Percentiles rank a stretch among this genome's conserved stretches.
phyloP scores from a whole-genome alignment of 2,797 vertebrate species.

The Arremon brunneinucha region DNA sequence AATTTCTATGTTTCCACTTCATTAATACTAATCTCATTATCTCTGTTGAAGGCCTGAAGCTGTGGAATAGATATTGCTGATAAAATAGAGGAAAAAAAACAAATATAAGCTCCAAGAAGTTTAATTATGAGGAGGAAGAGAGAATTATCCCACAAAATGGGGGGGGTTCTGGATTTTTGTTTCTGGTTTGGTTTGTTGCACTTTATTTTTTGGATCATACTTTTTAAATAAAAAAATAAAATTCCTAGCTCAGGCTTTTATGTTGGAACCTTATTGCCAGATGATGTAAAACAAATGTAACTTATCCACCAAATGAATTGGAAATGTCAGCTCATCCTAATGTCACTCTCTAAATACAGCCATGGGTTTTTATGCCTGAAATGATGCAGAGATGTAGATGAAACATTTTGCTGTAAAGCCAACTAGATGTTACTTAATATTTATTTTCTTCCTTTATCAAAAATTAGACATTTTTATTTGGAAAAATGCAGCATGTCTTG shows the following conservation, averaged over 20 bases:
- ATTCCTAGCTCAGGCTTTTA: constrained; percentile 13
- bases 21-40: not conserved
- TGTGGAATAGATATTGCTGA: not conserved
- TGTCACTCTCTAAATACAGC: not conserved
- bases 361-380: constrained; percentile 25
- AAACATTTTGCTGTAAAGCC: not conserved
- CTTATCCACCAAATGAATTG: not conserved
- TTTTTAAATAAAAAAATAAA: constrained; percentile 24
- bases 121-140: not conserved
- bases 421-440: not conserved
- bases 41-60: not conserved
- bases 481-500: not conserved
- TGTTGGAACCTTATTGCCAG: not conserved
- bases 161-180: rapidly evolving
- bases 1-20: not conserved
- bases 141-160: not conserved
- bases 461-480: not conserved
- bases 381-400: not conserved
- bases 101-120: not conserved
- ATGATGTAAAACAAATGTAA: constrained; percentile 54
- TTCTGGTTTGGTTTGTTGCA: not conserved
- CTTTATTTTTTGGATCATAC: not conserved
- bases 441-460: not conserved
- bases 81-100: not conserved
- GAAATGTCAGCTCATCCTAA: not conserved